A percentile compares a stretch with the other conserved stretches of the same genome.
Evolutionary conservation across 2,113 vertebrate species (phyloP).

Genomic region (Eptesicus fuscus): DNA sequence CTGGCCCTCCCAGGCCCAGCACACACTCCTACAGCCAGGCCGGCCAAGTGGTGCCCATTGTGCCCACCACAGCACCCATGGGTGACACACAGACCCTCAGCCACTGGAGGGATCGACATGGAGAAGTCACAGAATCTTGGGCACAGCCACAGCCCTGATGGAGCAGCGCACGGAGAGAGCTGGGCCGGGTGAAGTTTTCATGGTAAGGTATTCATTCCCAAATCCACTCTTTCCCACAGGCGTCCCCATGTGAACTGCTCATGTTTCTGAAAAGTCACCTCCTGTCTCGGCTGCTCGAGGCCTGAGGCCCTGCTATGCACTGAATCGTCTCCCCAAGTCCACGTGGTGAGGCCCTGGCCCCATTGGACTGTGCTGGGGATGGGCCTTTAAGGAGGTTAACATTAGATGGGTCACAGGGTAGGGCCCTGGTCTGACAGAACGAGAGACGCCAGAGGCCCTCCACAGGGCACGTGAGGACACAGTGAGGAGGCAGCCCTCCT

Average conservation of each 20-base stretch:
- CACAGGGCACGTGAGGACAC: no score
- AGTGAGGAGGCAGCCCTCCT: background rate
- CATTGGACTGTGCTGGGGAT: background rate
- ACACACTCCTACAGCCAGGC: no score
- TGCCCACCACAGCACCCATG: background rate
- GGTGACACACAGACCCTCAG: background rate
- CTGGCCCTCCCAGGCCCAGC: background rate
- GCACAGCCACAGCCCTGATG: background rate
- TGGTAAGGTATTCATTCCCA: background rate
- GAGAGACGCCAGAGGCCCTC: background rate
- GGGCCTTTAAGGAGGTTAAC: background rate
- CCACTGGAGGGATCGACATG: background rate
- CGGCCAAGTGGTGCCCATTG: background rate
- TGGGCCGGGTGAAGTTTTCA: no score
- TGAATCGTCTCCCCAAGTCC: rapidly evolving
- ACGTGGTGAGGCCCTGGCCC: background rate
- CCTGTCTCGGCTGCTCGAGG: background rate
- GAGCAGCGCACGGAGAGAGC: rapidly evolving
- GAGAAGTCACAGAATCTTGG: background rate
- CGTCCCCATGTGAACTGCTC: background rate
- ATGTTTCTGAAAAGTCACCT: rapidly evolving
- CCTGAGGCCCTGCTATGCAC: background rate
- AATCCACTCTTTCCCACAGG: background rate
- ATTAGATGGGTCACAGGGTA: no score
- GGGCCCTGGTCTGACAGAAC: background rate